Evolutionary conservation across 2,797 vertebrate species (phyloP).

Genomic region (Antrozous pallidus): DNA sequence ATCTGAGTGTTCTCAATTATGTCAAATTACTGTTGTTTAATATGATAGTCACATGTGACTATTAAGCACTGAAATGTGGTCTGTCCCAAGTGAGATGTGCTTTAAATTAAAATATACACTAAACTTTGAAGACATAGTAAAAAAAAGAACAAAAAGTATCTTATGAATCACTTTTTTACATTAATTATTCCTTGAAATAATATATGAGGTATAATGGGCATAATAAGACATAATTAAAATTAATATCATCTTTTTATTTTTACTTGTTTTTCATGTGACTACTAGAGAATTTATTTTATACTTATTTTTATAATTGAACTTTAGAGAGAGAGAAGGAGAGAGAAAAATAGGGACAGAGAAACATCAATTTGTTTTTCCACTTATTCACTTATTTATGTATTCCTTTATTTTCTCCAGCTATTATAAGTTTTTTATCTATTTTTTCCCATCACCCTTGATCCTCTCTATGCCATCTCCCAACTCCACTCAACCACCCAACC

Average conservation of each 20-base stretch:
- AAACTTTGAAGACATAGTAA: not conserved
- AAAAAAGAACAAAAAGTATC: not conserved
- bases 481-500: no score
- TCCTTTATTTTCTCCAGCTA: not conserved
- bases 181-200: not conserved
- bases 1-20: not conserved
- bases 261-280: not conserved
- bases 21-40: not conserved
- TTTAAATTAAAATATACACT: not conserved
- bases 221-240: slow-evolving; percentile 55
- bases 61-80: not conserved
- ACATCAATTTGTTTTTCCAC: not conserved
- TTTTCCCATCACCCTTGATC: not conserved
- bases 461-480: not conserved
- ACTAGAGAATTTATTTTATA: slow-evolving; percentile 1
- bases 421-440: not conserved
- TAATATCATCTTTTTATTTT: not conserved
- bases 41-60: not conserved
- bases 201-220: slow-evolving; percentile 6
- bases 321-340: not conserved
- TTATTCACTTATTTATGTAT: not conserved
- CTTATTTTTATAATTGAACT: not conserved
- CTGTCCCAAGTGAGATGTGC: not conserved
- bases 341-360: not conserved
- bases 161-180: not conserved